Base-by-base conservation (phyloP, 2,888 invertebrate species). In the Glyphotaelius pellucidus region DNA sequence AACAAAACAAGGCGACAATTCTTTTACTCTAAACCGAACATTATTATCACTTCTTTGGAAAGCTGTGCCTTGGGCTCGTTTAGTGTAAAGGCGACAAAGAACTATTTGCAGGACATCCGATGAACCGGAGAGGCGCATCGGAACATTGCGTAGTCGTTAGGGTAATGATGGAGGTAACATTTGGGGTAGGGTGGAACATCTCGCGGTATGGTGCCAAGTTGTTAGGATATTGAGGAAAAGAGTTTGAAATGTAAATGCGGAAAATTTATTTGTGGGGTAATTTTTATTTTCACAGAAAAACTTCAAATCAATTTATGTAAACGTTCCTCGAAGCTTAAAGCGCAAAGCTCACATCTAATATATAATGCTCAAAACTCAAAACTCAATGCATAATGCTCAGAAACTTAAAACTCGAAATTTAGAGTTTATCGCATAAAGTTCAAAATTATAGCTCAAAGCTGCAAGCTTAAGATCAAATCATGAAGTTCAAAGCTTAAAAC, bases 131-230 rank as follows among this genome's bases (percentile, higher is more conserved):
- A 32, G 30, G 32, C 15, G 87, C 67, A 87, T 87, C 52, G 87
- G 25, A 67, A 87, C 67, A 87, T 87, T 87, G 87, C 87, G 67
- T 87, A 32, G 87, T 87, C 87, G 87, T 87, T 87, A 87, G 87
- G 86, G 52, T 52, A 32, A 15, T 67, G 87, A 87, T 87, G 15
- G 67, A 38, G 31, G 31, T 52, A 31, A 52, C 87, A 67, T 87
- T 87, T 32, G 31, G 52, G n/a, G 15, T 12, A 31, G 15, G 32
- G 32, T 67, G 52, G 32, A 87, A 47, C 67, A 52, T 19, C 19
- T 32, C 35, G 12, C 19, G 42, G 31, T 14, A 35, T 42, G 30
- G 47, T 86, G 85, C 47, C 30, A 86, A 86, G 42, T 42, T 83
- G 1, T 35, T 83, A 7, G 1, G 67, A 9, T 67, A 67, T 31